Evolutionary conservation across 2,113 vertebrate species (phyloP).

Genomic region (Dipodomys merriami): DNA sequence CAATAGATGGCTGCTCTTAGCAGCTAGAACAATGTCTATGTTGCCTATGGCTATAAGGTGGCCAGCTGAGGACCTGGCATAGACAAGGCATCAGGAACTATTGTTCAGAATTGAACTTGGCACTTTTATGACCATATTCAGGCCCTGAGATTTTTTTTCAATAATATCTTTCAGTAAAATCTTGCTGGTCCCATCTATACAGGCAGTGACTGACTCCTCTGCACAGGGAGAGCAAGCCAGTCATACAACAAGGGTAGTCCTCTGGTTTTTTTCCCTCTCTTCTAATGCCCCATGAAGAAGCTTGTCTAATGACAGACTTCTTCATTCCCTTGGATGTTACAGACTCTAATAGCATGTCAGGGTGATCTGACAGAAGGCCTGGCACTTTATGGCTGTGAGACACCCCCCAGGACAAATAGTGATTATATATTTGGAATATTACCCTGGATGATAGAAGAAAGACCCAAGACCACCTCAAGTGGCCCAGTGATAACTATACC

Average conservation of each 20-base stretch:
- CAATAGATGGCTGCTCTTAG: not conserved
- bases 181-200: not conserved
- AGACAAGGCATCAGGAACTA: not conserved
- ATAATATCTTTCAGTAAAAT: not conserved
- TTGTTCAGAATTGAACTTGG: not conserved
- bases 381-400: not conserved
- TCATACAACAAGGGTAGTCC: not conserved
- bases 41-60: rapidly evolving
- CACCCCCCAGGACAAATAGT: rapidly evolving
- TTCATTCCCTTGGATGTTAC: not conserved
- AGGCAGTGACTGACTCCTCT: not conserved
- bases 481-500: not conserved
- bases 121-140: not conserved
- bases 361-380: not conserved
- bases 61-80: not conserved
- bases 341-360: not conserved
- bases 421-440: not conserved
- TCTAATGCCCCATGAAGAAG: not conserved
- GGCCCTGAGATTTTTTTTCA: not conserved
- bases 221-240: not conserved
- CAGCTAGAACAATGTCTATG: not conserved
- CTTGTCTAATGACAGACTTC: not conserved
- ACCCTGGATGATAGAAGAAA: not conserved
- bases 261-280: not conserved
- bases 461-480: not conserved